These are phyloP conservation scores for Otocyon megalotis DNA, from an alignment of 2,113 vertebrate genomes.

Conservation along the genomic window DNA sequence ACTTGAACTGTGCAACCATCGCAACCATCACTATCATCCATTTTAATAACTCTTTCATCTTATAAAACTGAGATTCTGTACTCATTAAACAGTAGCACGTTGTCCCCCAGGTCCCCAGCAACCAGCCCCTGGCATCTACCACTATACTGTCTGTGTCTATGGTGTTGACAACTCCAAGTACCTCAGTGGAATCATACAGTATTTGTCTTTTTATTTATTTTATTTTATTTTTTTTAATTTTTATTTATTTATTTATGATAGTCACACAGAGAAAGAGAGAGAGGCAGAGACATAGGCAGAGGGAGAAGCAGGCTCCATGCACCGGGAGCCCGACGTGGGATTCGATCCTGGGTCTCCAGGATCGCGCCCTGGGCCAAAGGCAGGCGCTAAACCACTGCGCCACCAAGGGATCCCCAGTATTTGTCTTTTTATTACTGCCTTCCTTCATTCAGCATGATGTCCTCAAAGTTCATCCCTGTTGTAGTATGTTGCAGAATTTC, in stretches of 20 bases:
- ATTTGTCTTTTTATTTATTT: neutral
- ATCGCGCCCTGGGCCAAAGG: too few species aligned
- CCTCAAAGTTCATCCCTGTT: neutral
- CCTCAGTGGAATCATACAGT: neutral
- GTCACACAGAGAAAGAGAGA: too few species aligned
- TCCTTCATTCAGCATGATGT: neutral
- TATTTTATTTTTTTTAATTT: too few species aligned
- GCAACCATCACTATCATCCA: neutral
- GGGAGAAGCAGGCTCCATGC: too few species aligned
- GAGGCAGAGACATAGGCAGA: too few species aligned
- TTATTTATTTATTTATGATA: too few species aligned
- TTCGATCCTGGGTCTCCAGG: too few species aligned
- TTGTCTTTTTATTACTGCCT: neutral
- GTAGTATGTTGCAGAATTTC: neutral
- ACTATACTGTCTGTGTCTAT: neutral
- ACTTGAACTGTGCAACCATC: neutral
- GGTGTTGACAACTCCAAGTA: neutral
- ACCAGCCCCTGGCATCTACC: neutral
- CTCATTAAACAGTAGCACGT: neutral
- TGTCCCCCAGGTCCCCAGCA: neutral
- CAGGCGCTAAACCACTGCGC: too few species aligned
- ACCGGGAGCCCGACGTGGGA: too few species aligned
- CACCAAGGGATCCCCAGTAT: too few species aligned
- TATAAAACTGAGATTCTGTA: neutral
- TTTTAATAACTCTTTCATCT: neutral